Evolutionary conservation across 1,140 invertebrate species (phyloP).

Genomic region (Bilobella aurantiaca): DNA sequence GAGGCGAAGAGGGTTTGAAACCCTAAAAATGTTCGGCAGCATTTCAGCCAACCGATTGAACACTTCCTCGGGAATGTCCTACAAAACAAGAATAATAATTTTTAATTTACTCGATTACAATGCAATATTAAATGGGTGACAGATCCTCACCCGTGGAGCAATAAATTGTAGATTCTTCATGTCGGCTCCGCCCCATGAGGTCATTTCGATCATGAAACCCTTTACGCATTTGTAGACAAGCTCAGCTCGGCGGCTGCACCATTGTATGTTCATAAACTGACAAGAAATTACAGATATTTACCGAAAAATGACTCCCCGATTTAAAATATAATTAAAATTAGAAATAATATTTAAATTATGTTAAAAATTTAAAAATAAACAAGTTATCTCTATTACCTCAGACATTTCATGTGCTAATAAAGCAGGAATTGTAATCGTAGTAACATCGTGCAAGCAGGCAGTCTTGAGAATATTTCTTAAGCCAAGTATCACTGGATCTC

Average conservation of each 20-base stretch:
- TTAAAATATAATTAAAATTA: no score
- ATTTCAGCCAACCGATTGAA: constrained; percentile 73
- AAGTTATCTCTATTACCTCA: constrained; percentile 53
- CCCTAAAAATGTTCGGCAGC: constrained; percentile 78
- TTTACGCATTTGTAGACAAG: constrained; percentile 97
- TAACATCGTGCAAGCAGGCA: constrained; percentile 84
- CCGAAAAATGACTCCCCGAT: no score
- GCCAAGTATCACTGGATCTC: constrained; percentile 90
- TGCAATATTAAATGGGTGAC: constrained; percentile 7
- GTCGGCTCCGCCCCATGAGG: constrained; percentile 79
- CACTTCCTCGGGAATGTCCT: constrained; percentile 73
- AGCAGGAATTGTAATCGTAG: constrained; percentile 83
- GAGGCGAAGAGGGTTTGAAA: constrained; percentile 73
- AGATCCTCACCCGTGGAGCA: constrained; percentile 54
- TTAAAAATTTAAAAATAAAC: not conserved
- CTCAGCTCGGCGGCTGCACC: constrained; percentile 91
- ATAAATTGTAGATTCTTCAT: constrained; percentile 77
- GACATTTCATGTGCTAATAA: constrained; percentile 84
- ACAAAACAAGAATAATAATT: constrained; percentile 46
- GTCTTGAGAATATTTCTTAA: constrained; percentile 89
- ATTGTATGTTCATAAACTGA: constrained; percentile 88
- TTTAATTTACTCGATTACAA: not conserved
- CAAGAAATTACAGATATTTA: constrained; percentile 36
- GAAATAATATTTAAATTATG: not conserved
- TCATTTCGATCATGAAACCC: constrained; percentile 98